Evolutionary conservation across 1,140 invertebrate genomes (phyloP), one percentile per base, ranked within the genome.

Genomic region (Telenomus remus): DNA sequence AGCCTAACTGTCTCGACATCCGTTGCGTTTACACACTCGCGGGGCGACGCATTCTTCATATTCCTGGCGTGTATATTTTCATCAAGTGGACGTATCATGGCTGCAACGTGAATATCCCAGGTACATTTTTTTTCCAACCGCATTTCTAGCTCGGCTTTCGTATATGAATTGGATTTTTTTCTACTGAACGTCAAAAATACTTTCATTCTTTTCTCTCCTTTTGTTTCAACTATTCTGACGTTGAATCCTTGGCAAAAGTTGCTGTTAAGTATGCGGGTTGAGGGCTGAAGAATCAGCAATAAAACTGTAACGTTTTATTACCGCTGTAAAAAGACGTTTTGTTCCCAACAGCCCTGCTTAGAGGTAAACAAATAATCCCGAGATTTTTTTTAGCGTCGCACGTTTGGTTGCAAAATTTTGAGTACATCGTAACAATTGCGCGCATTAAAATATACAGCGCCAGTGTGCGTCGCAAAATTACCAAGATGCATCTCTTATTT

Each of bases 51-150:
- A 76, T 76, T 70, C 66, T 76, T 76, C 68, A 70, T 68, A 71
- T 48, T 63, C 51, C 55, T 61, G 50, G 59, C 56, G 47, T 70
- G 68, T 77, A 72, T 72, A 77, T 77, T 77, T 77, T 77, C 75
- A 77, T 77, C 75, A 68, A 72, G 68, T 68, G 63, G 68, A 76
- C 74, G 71, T 66, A 74, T 76, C 68, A 71, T 13, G 66, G 35
- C 55, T 76, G 55, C 34, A 35, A 47, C 39, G 66, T 50, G 48
- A 76, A 76, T 66, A 70, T 64, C 47, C n/a, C 61, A 15, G 12
- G 27, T 39, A 53, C 33, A 8, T 46, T 1, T 49, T 54, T 64
- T 72, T 65, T 60, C 51, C 15, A 10, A 9, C 13, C 37, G 34
- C 60, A 37, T 53, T 70, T 75, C 47, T 46, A 61, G 60, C 73